Conservation (phyloP, 2,888 invertebrate species). For the Zygaena filipendulae region DNA sequence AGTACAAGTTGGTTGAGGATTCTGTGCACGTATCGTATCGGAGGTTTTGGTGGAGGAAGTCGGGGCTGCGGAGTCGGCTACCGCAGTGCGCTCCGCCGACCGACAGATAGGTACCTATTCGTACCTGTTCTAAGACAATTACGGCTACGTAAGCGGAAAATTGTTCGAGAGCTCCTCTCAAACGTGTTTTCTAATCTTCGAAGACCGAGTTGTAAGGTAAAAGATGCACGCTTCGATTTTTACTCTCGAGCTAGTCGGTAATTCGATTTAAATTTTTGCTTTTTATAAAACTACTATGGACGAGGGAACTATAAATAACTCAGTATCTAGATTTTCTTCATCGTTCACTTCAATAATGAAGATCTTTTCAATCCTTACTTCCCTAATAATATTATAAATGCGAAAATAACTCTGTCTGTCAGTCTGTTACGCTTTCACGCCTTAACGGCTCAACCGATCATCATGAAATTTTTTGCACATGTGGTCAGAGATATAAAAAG, state of each 20-base stretch:
- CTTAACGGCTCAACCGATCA: too few species aligned
- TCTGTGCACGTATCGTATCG: conserved; percentile 56
- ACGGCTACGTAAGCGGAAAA: conserved; percentile 63
- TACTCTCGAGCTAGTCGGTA: conserved; percentile 29
- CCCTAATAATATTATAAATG: too few species aligned
- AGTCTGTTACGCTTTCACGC: too few species aligned
- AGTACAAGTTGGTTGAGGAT: conserved; percentile 57
- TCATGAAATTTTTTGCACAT: too few species aligned
- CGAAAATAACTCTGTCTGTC: too few species aligned
- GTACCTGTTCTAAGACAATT: conserved; percentile 60
- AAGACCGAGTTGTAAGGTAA: conserved; percentile 31
- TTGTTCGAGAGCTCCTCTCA: conserved; percentile 49
- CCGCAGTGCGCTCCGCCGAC: conserved; percentile 47
- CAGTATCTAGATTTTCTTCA: too few species aligned
- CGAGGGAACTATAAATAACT: too few species aligned
- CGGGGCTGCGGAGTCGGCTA: conserved; percentile 35
- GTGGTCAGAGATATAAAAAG: too few species aligned
- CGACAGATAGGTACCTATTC: conserved; percentile 36
- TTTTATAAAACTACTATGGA: too few species aligned
- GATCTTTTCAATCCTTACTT: too few species aligned
- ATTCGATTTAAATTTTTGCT: conserved; percentile 24
- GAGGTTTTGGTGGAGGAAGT: conserved; percentile 43
- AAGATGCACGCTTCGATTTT: conserved; percentile 37
- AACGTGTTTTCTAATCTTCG: conserved; percentile 60
- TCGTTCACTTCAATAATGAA: too few species aligned